phyloP scores from a whole-genome alignment of 2,113 vertebrate species.

The Neolamprologus variostigma region DNA sequence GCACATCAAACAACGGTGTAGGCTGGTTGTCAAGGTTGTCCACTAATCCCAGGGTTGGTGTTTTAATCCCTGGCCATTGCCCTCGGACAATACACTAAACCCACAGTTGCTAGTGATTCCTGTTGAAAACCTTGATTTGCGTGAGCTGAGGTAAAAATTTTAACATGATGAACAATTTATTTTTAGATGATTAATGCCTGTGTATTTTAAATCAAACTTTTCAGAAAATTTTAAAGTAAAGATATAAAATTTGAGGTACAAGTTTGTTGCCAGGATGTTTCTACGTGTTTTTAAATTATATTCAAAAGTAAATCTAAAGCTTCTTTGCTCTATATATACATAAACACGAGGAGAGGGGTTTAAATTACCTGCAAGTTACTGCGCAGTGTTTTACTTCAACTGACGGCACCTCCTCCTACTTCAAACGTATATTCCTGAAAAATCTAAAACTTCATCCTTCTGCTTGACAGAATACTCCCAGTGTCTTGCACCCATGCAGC shows the following conservation, averaged over 20 bases:
- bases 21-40: not conserved
- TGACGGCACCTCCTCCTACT: not conserved
- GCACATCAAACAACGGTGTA: not conserved
- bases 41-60: not conserved
- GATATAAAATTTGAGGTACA: not conserved
- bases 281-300: not conserved
- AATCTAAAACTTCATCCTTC: not conserved
- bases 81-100: not conserved
- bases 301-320: not conserved
- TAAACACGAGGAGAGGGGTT: not conserved
- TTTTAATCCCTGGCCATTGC: not conserved
- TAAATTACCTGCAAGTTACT: not conserved
- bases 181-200: not conserved
- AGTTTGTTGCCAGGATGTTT: not conserved
- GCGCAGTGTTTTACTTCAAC: not conserved
- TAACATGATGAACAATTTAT: not conserved
- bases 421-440: not conserved
- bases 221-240: not conserved
- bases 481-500: not conserved
- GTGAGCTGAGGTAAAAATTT: not conserved
- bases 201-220: not conserved
- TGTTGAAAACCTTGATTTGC: not conserved
- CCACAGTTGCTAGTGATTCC: not conserved
- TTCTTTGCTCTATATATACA: not conserved
- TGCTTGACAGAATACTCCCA: not conserved